Evolutionary conservation across 2,113 vertebrate species (phyloP), one percentile per base, ranked within the genome.

Genomic region (Egretta garzetta): DNA sequence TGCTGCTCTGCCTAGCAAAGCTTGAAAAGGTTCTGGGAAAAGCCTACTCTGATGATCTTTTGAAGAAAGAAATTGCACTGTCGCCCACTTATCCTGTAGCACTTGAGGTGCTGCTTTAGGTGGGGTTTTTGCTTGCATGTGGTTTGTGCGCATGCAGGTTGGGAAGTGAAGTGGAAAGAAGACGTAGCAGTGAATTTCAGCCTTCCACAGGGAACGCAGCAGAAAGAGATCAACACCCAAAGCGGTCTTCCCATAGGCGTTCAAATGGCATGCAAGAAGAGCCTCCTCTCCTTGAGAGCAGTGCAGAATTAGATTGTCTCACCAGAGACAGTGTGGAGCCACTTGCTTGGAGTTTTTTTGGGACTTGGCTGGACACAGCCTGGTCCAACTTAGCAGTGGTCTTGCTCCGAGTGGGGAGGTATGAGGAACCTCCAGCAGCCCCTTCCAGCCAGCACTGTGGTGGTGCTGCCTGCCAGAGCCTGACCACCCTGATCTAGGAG

Each of bases 351-450:
- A 79, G 17, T 16, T 10, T 58, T 79, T 45, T 30, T 7, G 20
- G n/a, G 37, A 49, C 39, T 49, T 15, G 16, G 27, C 12, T n/a
- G 37, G 23, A 41, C 20, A 63, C 12, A 59, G 27, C 43, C 12
- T 30, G 49, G 27, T 83, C 39, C 0, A 0, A 52, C 30, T n/a
- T 63, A 26, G n/a, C 32, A 66, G 56, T 11, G 37, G 45, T 49
- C 23, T 27, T 67, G 12, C n/a, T 39, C 9, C 0, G 0, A 43
- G 75, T 10, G 2, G 28, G 23, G 14, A 50, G 20, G 21, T 24
- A 39, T 1, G 1, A 72, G 27, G 35, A 56, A 56, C 9, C 13
- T 75, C 13, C 14, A 47, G 33, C 19, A 82, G 39, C 21, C 12
- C 18, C 27, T 75, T 75, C 47, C 35, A 71, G 43, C 12, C 76